Base-by-base conservation (phyloP, 2,888 invertebrate species). In the Trachelus tabidus region DNA sequence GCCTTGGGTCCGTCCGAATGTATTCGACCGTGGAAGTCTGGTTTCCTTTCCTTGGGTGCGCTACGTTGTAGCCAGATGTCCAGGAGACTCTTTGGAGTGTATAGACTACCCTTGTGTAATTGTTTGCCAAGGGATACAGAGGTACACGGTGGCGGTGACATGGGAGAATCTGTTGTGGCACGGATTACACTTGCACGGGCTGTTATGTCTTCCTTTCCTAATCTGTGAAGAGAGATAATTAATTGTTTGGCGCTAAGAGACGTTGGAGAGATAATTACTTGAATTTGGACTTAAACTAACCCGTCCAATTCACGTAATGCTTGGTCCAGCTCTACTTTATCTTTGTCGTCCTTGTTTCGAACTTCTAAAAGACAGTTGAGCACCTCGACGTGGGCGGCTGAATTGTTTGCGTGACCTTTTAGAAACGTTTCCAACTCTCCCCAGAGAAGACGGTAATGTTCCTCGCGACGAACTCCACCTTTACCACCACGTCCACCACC, bases 391-490 rank as follows among this genome's bases (percentile, higher is more conserved):
- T 98, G 98, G 83, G 95, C 95, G 4, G 95, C 93, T 0, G 97
- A 96, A 75, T 87, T 90, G 71, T 82, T 86, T 0, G 90, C 85
- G 76, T 95, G 95, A 35, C 96, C 94, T 77, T 96, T 95, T 0
- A 98, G 92, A 68, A 98, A 93, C 15, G 95, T 95, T 90, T 98
- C 98, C 75, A 98, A 91, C 90, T 99, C 98, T 40, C 94, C 94
- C 96, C 98, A 99, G 90, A 98, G 94, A 37, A 97, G 94, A 73
- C 97, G 95, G 92, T 98, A 98, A 86, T 98, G 97, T 88, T 98
- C 98, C 85, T 98, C 98, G 82, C 95, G 94, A 34, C 89, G 87
- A 40, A 89, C 87, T 9, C 89, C 89, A 15, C 92, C 90, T 87
- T 91, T 92, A 76, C 85, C 92, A 3, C 92, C 92, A 77, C 92